Base-by-base conservation (phyloP, 2,797 vertebrate genomes). In the Catostomus latipinnis region DNA sequence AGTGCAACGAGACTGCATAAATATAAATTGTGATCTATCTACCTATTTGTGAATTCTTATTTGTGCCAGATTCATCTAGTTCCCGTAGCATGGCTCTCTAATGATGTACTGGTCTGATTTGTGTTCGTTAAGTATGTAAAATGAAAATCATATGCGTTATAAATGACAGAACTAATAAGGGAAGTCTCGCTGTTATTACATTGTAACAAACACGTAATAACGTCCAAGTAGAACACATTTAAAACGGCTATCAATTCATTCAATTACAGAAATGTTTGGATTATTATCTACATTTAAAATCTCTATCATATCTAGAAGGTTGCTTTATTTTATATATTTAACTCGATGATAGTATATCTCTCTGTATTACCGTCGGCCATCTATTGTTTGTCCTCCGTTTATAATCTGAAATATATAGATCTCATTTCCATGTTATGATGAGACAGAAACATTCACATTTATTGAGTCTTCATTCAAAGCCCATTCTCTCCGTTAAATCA, bases 381-480 rank as follows among this genome's bases (percentile, higher is more conserved):
- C 79, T 68, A 68, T 81, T 83, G 82, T 81, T 81, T 63, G 52
- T 45, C 54, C 62, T 80, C 74, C 61, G 70, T 76, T 90, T 79
- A 83, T 76, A 57, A 68, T 68, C 72, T 54, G 54, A 77, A 82
- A 88, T 87, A 85, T 88, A 90, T 87, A 22, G 22, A 34, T 34
- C 34, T 34, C 34, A 88, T 82, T 88, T 89, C 84, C 89, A 90
- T 92, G 90, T 91, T 92, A 89, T 89, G 82, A 91, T 88, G 82
- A 88, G 86, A 84, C 66, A 81, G 71, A 73, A 67, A 81, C 80
- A 84, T 80, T 88, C 83, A 89, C 89, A 91, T 92, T 91, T 90
- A 91, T 91, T 89, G 89, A 86, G 89, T 92, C 91, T 88, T 89
- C 90, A 89, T 91, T 88, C 92, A 91, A 90, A 90, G 86, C 85